Evolutionary conservation across 1,140 invertebrate genomes (phyloP).

Genomic region (Trachelipus rathkii): DNA sequence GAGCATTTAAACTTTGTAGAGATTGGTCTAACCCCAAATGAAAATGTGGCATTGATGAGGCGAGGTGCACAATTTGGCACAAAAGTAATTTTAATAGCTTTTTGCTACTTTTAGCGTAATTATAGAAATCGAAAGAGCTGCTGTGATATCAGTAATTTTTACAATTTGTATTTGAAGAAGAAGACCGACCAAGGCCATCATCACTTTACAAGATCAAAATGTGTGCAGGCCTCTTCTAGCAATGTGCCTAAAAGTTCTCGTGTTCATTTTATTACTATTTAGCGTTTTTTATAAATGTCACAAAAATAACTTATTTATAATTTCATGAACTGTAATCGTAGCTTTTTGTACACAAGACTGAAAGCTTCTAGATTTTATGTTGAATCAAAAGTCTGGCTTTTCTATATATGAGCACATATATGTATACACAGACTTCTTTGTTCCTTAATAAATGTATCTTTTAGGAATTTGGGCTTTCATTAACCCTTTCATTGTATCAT

Average conservation of each 20-base stretch:
- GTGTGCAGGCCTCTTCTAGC: constrained; percentile 10
- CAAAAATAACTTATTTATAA: no score
- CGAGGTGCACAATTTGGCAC: no score
- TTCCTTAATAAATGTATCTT: constrained; percentile 13
- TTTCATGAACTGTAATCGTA: background rate
- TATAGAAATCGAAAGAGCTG: background rate
- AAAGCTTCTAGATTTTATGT: background rate
- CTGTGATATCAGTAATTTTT: background rate
- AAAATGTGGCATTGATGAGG: no score
- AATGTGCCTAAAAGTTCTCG: background rate
- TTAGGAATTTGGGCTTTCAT: background rate
- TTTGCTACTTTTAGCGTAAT: background rate
- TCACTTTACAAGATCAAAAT: background rate
- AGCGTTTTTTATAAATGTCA: no score
- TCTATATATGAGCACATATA: constrained; percentile 5
- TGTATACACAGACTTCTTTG: background rate
- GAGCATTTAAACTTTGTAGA: background rate
- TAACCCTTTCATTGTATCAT: no score
- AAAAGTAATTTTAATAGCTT: background rate
- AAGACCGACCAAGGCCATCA: constrained; percentile 2
- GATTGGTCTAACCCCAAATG: no score
- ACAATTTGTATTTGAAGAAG: background rate
- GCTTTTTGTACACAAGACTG: background rate
- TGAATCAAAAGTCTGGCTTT: background rate
- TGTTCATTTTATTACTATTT: background rate